These are phyloP conservation scores for Limosa lapponica DNA, from an alignment of 2,797 vertebrate species.

Conservation along the genomic window DNA sequence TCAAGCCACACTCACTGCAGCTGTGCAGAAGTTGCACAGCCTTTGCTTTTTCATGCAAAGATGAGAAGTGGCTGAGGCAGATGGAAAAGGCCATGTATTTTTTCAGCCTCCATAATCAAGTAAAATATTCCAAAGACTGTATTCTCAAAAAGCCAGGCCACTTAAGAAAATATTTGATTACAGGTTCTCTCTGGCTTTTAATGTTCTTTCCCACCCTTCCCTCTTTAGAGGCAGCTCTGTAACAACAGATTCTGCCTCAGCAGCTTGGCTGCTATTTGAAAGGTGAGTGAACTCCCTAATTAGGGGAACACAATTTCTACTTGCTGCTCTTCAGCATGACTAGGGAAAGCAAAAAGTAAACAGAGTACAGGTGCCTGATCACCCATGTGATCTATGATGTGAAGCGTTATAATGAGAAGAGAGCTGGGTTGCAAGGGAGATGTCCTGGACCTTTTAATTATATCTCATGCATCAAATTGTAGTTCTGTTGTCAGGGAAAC, in stretches of 20 bases:
- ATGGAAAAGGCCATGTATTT: background rate
- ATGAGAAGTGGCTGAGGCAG: background rate
- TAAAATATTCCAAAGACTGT: background rate
- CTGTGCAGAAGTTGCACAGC: background rate
- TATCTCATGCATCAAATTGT: background rate
- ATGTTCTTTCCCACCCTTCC: background rate
- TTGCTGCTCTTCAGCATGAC: background rate
- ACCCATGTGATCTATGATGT: background rate
- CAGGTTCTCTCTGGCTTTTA: background rate
- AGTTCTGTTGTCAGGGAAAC: slow-evolving; percentile 37
- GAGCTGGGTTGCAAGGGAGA: background rate
- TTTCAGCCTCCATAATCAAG: background rate
- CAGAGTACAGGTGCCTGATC: background rate
- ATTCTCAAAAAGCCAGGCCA: background rate
- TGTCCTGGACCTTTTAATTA: slow-evolving; percentile 32
- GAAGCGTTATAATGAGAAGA: background rate
- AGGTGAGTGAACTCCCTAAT: background rate
- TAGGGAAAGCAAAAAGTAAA: background rate
- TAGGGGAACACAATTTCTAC: background rate
- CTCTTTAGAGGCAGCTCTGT: background rate
- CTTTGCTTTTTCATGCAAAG: background rate
- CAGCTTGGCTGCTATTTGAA: slow-evolving; percentile 25
- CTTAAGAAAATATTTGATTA: background rate
- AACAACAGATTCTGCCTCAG: background rate
- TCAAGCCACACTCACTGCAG: background rate